Base-by-base conservation (phyloP, 2,888 invertebrate genomes). In the Gymnoscelis rufifasciata region DNA sequence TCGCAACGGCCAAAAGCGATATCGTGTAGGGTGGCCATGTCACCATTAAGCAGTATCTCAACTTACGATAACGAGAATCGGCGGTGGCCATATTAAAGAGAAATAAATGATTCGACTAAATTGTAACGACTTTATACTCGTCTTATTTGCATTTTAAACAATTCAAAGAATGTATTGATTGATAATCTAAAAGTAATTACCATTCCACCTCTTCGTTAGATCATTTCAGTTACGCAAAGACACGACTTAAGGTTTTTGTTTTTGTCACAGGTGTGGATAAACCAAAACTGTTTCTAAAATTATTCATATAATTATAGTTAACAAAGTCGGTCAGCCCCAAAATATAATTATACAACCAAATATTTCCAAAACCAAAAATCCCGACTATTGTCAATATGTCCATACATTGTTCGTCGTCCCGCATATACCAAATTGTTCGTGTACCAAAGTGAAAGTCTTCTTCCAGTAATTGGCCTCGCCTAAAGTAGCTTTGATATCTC, bases 1-100 rank as follows among this genome's bases (percentile, higher is more conserved):
- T 69, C 52, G 75, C 71, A 72, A 76, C 71, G 72, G 71, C 67
- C 70, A 70, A 74, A 71, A 66, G 56, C 63, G 58, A 64, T 67
- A 61, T 66, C 59, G 43, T 64, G 68, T 74, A 71, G 68, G 73
- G 74, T 70, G 61, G 65, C 52, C 54, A 43, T 12, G 43, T 52
- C 50, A 53, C 71, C 74, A 74, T 69, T 66, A 69, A 66, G 47
- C 58, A 60, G 69, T 69, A 72, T 69, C 65, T 66, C 66, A 62
- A 68, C 47, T 57, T 68, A 67, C 50, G 54, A 57, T 70, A 65
- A 69, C 60, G 54, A 64, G 52, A 51, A 57, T 50, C 52, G 47
- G 52, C 54, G 47, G 47, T 55, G 53, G 44, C 51, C 38, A 31
- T 54, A 51, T 52, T 52, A 62, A 64, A 66, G 47, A 38, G 54